Evolutionary conservation across 2,797 vertebrate genomes (phyloP), one percentile per base, ranked within the genome.

Genomic region (Thripadectes ignobilis): DNA sequence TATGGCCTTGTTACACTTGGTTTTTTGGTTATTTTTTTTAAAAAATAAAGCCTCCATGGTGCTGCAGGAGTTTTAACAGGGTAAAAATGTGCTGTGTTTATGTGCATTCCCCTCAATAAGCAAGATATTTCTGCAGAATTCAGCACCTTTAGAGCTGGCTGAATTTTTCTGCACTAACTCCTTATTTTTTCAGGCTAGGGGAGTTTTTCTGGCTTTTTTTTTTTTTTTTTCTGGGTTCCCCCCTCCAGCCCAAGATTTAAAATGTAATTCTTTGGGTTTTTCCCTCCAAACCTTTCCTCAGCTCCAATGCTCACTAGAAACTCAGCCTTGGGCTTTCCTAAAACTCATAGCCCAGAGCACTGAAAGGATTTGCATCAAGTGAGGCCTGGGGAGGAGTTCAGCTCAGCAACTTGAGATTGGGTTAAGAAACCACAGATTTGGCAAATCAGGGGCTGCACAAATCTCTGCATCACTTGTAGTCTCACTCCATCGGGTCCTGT

Each of bases 1-100:
- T 92, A 95, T 94, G 96, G 94, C 89, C 89, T 86, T 92, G 38
- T 68, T 85, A 54, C 52, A 30, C 29, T 88, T 83, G 74, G 5
- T 21, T 62, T 62, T 20, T 62, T 22, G 19, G 20, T 30, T 39
- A 18, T 63, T 65, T n/a, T n/a, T 45, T 63, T 27, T 4, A 21
- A 58, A 34, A 45, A 58, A 41, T 18, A 39, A 49, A 20, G 29
- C 48, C n/a, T 84, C 38, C 63, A 74, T 32, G 7, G 74, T 51
- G 59, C 63, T 76, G 24, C 24, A 7, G 39, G 80, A 46, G 83
- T 58, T 90, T 57, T 71, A 77, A n/a, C 14, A 19, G 22, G 30
- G 45, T 32, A 34, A 74, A 85, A 88, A 82, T 27, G 39, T 71
- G 19, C 79, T 19, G 10, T 38, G 34, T 68, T 88, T 17, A 16